Conservation (phyloP, 2,888 invertebrate species). For the Neocrepidodera transversa region DNA sequence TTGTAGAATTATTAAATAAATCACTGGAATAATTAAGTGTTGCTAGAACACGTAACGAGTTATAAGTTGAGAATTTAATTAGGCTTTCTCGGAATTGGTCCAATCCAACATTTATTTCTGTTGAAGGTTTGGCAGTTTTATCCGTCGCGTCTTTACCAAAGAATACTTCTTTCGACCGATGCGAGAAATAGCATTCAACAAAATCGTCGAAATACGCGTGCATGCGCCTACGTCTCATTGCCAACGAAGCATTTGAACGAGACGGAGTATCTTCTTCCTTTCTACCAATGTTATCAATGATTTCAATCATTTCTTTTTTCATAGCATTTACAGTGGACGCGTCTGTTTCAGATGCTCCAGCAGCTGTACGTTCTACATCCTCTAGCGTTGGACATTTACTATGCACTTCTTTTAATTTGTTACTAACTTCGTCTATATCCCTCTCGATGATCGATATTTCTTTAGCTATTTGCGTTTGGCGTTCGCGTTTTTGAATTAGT, state of each 20-base stretch:
- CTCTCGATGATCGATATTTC: slow-evolving; percentile 79
- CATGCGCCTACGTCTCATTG: slow-evolving; percentile 76
- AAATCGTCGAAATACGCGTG: slow-evolving; percentile 89
- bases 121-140: slow-evolving; percentile 47
- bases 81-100: slow-evolving; percentile 85
- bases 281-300: slow-evolving; percentile 64
- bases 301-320: slow-evolving; percentile 65
- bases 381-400: slow-evolving; percentile 66
- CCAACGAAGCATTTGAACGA: slow-evolving; percentile 58
- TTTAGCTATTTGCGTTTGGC: slow-evolving; percentile 69
- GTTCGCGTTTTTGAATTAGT: slow-evolving; percentile 74
- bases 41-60: slow-evolving; percentile 79
- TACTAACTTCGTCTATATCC: slow-evolving; percentile 76
- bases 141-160: slow-evolving; percentile 62
- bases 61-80: slow-evolving; percentile 83
- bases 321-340: slow-evolving; percentile 64
- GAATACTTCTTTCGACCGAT: slow-evolving; percentile 75
- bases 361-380: slow-evolving; percentile 62
- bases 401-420: slow-evolving; percentile 67
- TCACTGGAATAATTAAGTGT: slow-evolving; percentile 91
- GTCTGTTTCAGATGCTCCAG: slow-evolving; percentile 59
- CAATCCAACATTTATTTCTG: slow-evolving; percentile 62
- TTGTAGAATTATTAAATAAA: slow-evolving; percentile 84
- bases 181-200: slow-evolving; percentile 84
- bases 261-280: slow-evolving; percentile 40